Percentiles rank a stretch among this genome's conserved stretches.
These are phyloP conservation scores for Geophilus truncorum DNA, from an alignment of 2,888 invertebrate species.

Conservation along the genomic window DNA sequence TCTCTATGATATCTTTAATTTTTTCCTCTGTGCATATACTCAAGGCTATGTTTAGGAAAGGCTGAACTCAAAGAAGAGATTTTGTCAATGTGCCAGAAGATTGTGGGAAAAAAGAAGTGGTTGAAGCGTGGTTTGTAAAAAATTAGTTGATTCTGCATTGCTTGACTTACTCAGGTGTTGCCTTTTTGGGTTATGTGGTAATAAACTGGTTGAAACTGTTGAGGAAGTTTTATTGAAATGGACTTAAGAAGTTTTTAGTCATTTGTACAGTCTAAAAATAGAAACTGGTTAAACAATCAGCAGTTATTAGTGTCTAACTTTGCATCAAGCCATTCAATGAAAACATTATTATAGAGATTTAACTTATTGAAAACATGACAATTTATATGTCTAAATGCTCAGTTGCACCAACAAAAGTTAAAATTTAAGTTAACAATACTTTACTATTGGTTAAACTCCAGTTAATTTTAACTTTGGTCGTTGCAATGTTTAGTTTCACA, in stretches of 20 bases:
- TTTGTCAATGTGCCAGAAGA: neutral
- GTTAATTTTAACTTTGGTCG: too few relatives aligned
- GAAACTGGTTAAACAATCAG: neutral
- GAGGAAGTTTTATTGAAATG: neutral
- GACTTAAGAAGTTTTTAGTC: neutral
- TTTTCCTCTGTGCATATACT: neutral
- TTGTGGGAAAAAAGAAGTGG: neutral
- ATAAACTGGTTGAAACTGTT: neutral
- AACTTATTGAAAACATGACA: too few relatives aligned
- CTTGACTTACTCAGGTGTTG: neutral
- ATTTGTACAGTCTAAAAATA: neutral
- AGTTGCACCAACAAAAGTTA: too few relatives aligned
- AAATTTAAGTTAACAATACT: too few relatives aligned
- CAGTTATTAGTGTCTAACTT: too few relatives aligned
- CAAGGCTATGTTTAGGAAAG: slow-evolving; percentile 6
- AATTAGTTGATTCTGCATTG: neutral
- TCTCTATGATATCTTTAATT: neutral
- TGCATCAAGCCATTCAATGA: too few relatives aligned
- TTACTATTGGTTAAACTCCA: too few relatives aligned
- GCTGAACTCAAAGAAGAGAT: neutral
- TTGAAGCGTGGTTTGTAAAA: neutral
- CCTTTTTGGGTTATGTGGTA: neutral
- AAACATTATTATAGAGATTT: too few relatives aligned
- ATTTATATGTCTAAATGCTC: too few relatives aligned
- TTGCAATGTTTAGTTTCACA: too few relatives aligned